These are phyloP conservation scores for Noturus placidus DNA, from an alignment of 2,113 vertebrate genomes.

Conservation along the genomic window DNA sequence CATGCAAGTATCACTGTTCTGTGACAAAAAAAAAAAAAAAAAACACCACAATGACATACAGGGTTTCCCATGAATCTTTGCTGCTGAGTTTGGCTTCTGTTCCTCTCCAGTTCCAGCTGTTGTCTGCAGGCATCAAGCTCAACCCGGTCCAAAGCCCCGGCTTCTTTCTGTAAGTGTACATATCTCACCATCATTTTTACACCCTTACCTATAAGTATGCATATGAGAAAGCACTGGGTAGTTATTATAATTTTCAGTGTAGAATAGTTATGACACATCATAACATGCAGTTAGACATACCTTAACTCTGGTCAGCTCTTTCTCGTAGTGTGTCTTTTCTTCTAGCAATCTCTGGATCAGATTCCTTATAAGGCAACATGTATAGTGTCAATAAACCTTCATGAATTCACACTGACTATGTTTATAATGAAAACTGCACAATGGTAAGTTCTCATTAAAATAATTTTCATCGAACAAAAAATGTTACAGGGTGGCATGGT, in stretches of 20 bases:
- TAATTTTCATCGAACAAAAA: background rate
- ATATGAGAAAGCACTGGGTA: background rate
- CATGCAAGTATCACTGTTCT: background rate
- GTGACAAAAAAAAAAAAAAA: background rate
- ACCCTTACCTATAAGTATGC: background rate
- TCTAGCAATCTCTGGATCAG: slow-evolving; percentile 51
- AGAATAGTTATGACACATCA: background rate
- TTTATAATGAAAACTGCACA: background rate
- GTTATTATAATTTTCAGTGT: background rate
- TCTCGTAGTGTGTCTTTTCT: slow-evolving; percentile 49
- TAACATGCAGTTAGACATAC: slow-evolving; percentile 37
- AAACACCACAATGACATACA: slow-evolving; percentile 15
- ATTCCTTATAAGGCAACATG: slow-evolving; percentile 45
- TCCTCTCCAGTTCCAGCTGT: slow-evolving; percentile 65
- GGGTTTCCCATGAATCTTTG: slow-evolving; percentile 47
- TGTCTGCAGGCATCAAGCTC: slow-evolving; percentile 66
- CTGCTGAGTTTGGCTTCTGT: slow-evolving; percentile 52
- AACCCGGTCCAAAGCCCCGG: slow-evolving; percentile 48
- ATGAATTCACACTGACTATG: background rate
- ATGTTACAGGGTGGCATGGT: background rate
- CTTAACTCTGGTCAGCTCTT: slow-evolving; percentile 56
- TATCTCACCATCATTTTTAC: background rate
- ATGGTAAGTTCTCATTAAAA: background rate
- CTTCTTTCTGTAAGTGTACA: slow-evolving; percentile 48
- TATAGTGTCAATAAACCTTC: background rate